Conservation (phyloP, 2,797 vertebrate species). For the Paguma larvata region DNA sequence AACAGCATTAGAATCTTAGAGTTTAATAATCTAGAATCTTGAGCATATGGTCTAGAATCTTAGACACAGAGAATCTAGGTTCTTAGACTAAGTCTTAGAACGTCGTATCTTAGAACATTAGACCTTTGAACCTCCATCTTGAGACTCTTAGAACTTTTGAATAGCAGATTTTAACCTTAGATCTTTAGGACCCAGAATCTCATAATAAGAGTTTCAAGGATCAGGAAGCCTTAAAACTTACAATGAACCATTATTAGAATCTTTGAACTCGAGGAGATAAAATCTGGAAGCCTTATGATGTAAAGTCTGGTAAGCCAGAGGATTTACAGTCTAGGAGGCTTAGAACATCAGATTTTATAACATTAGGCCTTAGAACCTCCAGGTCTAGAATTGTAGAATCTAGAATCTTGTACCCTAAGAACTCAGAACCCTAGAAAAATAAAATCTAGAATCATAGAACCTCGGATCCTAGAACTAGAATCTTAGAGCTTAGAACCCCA, state of each 20-base stretch:
- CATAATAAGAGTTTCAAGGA: slow-evolving; percentile 28
- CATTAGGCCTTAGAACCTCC: background rate
- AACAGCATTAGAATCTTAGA: slow-evolving; percentile 52
- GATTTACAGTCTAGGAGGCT: slow-evolving; percentile 28
- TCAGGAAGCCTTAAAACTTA: slow-evolving; percentile 36
- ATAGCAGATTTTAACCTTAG: slow-evolving; percentile 57
- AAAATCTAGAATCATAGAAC: slow-evolving; percentile 48
- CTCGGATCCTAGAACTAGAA: slow-evolving; percentile 32
- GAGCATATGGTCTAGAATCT: slow-evolving; percentile 38
- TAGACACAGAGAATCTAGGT: slow-evolving; percentile 53
- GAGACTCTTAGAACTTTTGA: slow-evolving; percentile 44
- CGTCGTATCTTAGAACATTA: slow-evolving; percentile 36
- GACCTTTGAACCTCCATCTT: slow-evolving; percentile 36
- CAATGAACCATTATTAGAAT: slow-evolving; percentile 6
- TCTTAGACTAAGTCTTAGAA: slow-evolving; percentile 64
- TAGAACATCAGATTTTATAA: slow-evolving; percentile 53
- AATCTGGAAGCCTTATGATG: slow-evolving; percentile 5
- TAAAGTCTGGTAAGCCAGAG: background rate
- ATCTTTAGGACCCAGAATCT: slow-evolving; percentile 34
- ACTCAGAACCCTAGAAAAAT: slow-evolving; percentile 38
- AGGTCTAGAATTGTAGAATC: slow-evolving; percentile 49
- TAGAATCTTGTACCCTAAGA: slow-evolving; percentile 7
- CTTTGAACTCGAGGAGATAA: slow-evolving; percentile 59
- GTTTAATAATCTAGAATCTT: slow-evolving; percentile 63
- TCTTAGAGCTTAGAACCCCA: slow-evolving; percentile 44